These are phyloP conservation scores for Ochropacha duplaris DNA, from an alignment of 2,888 invertebrate species.

Conservation along the genomic window DNA sequence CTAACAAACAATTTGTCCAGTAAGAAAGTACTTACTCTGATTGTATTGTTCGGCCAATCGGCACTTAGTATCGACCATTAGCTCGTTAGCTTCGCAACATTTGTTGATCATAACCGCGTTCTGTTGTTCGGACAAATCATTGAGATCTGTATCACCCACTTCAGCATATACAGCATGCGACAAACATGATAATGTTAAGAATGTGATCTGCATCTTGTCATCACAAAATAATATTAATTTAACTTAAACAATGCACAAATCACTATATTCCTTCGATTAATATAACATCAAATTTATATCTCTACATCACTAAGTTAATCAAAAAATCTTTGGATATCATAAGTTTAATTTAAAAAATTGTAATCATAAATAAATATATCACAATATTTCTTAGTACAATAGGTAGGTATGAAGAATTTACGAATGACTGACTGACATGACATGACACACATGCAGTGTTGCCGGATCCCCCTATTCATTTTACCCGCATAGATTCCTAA, in stretches of 20 bases:
- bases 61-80: slow-evolving; percentile 87
- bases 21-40: slow-evolving; percentile 82
- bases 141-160: slow-evolving; percentile 66
- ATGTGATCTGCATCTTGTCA: slow-evolving; percentile 36
- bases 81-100: slow-evolving; percentile 89
- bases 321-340: no score
- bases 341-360: no score
- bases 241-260: not conserved
- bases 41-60: slow-evolving; percentile 84
- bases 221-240: not conserved
- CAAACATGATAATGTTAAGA: slow-evolving; percentile 58
- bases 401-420: no score
- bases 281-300: no score
- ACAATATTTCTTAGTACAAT: no score
- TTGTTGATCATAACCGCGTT: slow-evolving; percentile 86
- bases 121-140: slow-evolving; percentile 73
- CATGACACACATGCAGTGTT: no score
- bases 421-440: no score
- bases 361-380: no score
- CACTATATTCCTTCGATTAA: not conserved
- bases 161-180: slow-evolving; percentile 35
- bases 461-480: no score
- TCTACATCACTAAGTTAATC: no score
- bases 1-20: not conserved
- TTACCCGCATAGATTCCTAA: no score